Percentiles rank a stretch among this genome's conserved stretches.
Evolutionary conservation across 2,888 invertebrate genomes (phyloP).

Genomic region (Tholera decimalis): DNA sequence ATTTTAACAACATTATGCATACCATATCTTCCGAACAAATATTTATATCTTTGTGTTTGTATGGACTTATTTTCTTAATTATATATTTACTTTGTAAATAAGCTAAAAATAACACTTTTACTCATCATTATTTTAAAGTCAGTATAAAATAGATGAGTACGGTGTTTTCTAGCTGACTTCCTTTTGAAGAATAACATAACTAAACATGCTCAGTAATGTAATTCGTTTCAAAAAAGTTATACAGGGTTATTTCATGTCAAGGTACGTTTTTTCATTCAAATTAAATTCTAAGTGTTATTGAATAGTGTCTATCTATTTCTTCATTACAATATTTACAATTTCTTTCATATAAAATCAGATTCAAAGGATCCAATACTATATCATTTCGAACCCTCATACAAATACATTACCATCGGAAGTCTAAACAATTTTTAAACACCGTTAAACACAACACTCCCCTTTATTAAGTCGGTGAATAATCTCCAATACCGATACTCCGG

Average conservation of each 20-base stretch:
- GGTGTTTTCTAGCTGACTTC: too few species aligned
- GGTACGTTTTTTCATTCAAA: too few species aligned
- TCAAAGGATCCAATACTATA: conserved; percentile 28
- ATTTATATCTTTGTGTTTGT: too few species aligned
- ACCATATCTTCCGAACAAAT: too few species aligned
- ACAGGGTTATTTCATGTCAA: too few species aligned
- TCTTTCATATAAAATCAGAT: neutral
- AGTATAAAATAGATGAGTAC: too few species aligned
- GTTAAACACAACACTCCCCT: conserved; percentile 61
- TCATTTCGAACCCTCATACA: conserved; percentile 14
- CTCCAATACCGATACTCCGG: conserved; percentile 66
- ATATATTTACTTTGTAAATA: neutral
- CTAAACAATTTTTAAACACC: conserved; percentile 62
- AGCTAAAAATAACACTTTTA: too few species aligned
- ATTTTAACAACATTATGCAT: too few species aligned
- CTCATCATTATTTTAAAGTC: too few species aligned
- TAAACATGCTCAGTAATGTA: too few species aligned
- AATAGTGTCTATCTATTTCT: neutral
- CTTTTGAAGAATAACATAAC: too few species aligned
- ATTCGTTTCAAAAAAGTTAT: too few species aligned
- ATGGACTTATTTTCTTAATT: conserved; percentile 5
- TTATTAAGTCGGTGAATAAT: conserved; percentile 66
- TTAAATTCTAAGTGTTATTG: neutral
- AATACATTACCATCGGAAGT: conserved; percentile 28
- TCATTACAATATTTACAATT: neutral